A percentile compares a stretch with the other conserved stretches of the same genome.
Evolutionary conservation across 1,140 invertebrate genomes (phyloP).

Genomic region (Chironomus striatipennis): DNA sequence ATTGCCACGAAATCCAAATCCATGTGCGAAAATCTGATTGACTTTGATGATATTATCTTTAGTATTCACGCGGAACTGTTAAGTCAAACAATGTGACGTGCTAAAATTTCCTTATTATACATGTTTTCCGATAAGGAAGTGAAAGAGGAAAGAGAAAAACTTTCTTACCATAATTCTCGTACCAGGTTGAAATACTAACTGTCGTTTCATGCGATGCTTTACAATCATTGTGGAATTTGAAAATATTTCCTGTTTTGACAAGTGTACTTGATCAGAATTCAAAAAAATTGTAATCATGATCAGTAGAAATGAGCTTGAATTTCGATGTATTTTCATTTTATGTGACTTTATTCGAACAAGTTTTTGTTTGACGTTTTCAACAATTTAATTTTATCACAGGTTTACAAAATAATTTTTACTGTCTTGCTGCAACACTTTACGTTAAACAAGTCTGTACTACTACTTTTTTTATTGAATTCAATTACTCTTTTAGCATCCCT

Average conservation of each 20-base stretch:
- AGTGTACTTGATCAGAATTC: background rate
- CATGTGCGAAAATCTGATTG: constrained; percentile 44
- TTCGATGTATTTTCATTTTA: too few relatives aligned
- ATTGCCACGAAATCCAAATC: constrained; percentile 45
- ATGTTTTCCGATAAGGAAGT: background rate
- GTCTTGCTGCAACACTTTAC: too few relatives aligned
- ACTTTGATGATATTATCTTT: constrained; percentile 45
- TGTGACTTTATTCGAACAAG: too few relatives aligned
- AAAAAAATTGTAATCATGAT: constrained; percentile 26
- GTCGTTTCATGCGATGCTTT: constrained; percentile 10
- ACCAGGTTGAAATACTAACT: constrained; percentile 16
- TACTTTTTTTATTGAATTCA: too few relatives aligned
- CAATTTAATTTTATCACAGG: too few relatives aligned
- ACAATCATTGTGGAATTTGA: background rate
- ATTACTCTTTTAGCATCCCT: background rate
- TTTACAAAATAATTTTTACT: too few relatives aligned
- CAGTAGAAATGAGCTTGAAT: too few relatives aligned
- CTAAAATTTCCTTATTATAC: background rate
- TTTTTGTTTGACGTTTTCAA: too few relatives aligned
- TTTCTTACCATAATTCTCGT: constrained; percentile 12
- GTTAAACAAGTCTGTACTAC: too few relatives aligned
- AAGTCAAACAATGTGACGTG: background rate
- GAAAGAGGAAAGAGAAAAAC: background rate
- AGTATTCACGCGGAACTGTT: constrained; percentile 43
- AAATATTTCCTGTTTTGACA: background rate